Evolutionary conservation across 1,140 invertebrate genomes (phyloP).

Genomic region (Notospermus geniculatus): DNA sequence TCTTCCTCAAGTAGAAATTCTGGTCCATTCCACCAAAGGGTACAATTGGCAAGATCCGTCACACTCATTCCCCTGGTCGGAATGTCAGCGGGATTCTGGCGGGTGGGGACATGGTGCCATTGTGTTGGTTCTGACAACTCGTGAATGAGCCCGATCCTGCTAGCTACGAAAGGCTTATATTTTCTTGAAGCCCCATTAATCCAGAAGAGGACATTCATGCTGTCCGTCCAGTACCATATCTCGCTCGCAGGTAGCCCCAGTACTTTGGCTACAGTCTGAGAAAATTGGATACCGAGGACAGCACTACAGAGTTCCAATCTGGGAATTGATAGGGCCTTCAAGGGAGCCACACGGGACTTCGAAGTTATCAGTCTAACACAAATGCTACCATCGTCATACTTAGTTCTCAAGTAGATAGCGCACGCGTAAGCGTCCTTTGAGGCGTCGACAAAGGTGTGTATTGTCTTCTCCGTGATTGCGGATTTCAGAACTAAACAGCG

Average conservation of each 20-base stretch:
- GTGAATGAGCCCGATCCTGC: neutral
- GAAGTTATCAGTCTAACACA: neutral
- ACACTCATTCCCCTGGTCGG: neutral
- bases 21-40: neutral
- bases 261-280: neutral
- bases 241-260: neutral
- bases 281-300: neutral
- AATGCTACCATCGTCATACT: neutral
- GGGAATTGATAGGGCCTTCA: neutral
- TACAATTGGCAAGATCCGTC: neutral
- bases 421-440: slow-evolving; percentile 5
- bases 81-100: neutral
- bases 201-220: no score
- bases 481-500: neutral
- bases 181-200: no score
- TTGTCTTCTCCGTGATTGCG: neutral
- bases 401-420: neutral
- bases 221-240: no score
- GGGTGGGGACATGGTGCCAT: neutral
- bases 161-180: no score
- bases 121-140: neutral
- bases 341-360: neutral
- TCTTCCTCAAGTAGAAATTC: slow-evolving; percentile 21
- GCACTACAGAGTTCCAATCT: neutral
- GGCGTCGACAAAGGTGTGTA: slow-evolving; percentile 1